Evolutionary conservation across 2,797 vertebrate species (phyloP).

Genomic region (Cyprinella venusta): DNA sequence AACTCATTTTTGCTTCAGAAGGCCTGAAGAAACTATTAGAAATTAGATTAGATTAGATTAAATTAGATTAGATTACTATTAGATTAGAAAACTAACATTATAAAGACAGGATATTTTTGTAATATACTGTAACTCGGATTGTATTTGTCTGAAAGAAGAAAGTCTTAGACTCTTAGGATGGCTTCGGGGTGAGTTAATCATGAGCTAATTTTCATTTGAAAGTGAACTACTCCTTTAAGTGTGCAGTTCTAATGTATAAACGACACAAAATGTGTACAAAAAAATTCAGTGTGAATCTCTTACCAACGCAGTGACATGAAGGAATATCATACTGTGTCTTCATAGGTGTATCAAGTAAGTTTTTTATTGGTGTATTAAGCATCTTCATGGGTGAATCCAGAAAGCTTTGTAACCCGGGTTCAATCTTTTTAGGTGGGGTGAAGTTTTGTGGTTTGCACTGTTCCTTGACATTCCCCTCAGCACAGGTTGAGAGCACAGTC

Average conservation of each 20-base stretch:
- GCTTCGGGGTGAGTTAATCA: too few relatives aligned
- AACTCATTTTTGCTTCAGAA: too few relatives aligned
- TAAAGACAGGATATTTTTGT: too few relatives aligned
- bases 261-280: neutral
- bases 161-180: too few relatives aligned
- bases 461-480: conserved; percentile 76
- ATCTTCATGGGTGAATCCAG: conserved; percentile 94
- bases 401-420: conserved; percentile 88
- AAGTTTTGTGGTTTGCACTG: conserved; percentile 79
- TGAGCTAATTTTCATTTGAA: too few relatives aligned
- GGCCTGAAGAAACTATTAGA: too few relatives aligned
- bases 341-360: conserved; percentile 91
- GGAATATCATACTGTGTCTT: conserved; percentile 99
- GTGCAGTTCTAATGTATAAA: neutral
- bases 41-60: too few relatives aligned
- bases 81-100: too few relatives aligned
- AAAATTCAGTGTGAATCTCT: conserved; percentile 67
- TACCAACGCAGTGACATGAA: conserved; percentile 96
- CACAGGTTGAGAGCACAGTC: conserved; percentile 85
- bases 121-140: too few relatives aligned
- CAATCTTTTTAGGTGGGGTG: conserved; percentile 89
- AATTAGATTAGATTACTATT: too few relatives aligned
- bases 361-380: conserved; percentile 92
- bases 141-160: too few relatives aligned
- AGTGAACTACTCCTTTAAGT: too few relatives aligned